Conservation (phyloP, 2,888 invertebrate species). For the Volucella inflata region DNA sequence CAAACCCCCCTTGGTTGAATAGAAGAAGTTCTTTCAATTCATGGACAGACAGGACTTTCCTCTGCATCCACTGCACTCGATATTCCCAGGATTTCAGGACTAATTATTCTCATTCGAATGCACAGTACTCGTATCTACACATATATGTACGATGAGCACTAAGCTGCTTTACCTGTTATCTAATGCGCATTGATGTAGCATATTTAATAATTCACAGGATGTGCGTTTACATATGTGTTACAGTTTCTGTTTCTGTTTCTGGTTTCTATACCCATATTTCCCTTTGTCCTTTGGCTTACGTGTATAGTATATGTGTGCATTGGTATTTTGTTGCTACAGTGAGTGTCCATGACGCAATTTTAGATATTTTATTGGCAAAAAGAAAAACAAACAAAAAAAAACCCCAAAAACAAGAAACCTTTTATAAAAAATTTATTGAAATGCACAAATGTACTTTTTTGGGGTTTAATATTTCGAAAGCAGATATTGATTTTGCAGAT, state of each 20-base stretch:
- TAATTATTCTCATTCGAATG: conserved; percentile 60
- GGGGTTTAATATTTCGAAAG: conserved; percentile 14
- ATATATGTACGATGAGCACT: too few species aligned
- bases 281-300: not conserved
- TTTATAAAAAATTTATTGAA: conserved; percentile 16
- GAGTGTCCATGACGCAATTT: too few species aligned
- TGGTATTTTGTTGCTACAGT: too few species aligned
- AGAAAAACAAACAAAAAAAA: too few species aligned
- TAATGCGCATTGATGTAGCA: conserved; percentile 58
- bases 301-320: too few species aligned
- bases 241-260: conserved; percentile 9
- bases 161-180: conserved; percentile 66
- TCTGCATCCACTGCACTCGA: conserved; percentile 8
- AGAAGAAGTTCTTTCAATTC: too few species aligned
- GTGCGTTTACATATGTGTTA: conserved; percentile 56
- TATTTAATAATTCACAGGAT: conserved; percentile 64
- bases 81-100: conserved; percentile 35
- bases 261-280: conserved; percentile 72
- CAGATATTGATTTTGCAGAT: conserved; percentile 4
- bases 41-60: conserved; percentile 13
- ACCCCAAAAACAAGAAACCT: too few species aligned
- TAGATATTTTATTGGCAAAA: too few species aligned
- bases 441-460: conserved; percentile 20
- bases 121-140: not conserved
- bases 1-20: not conserved